Evolutionary conservation across 2,888 invertebrate genomes (phyloP), one percentile per base, ranked within the genome.

Genomic region (Hydropsyche betteni): DNA sequence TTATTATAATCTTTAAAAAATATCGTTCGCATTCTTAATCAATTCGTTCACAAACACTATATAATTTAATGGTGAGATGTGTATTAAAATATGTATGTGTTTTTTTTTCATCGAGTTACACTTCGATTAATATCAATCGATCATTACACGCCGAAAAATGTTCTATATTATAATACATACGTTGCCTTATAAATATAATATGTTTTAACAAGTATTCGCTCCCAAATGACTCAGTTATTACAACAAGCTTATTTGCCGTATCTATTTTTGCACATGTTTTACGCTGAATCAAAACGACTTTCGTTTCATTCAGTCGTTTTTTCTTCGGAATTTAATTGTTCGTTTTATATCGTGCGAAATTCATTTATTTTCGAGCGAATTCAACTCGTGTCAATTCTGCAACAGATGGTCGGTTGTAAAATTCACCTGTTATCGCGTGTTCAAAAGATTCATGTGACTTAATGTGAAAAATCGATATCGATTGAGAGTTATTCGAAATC

Each of bases 371-470:
- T 58, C 10, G 7, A 44, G 4, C 44, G 44, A 10, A 24, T 24
- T 44, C 24, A 16, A n/a, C 8, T 58, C 16, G 24, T 58, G 24
- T 5, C 16, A 8, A 24, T 53, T 51, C 51, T 58, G 14, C 58
- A 8, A 58, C 58, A 58, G 58, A 58, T 24, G 58, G n/a, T 58
- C 44, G 6, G 44, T 44, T 44, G 44, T 44, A 10, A 44, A 24
- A 58, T 58, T 58, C 58, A 58, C 58, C 58, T 58, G 58, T 58
- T 58, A 10, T 58, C 8, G 16, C 58, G 58, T 58, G 58, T 58
- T 5, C 58, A 24, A 58, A 44, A 44, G 44, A 44, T 44, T 10
- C 7, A 8, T 8, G 7, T 8, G 44, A 44, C 10, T 8, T 44
- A 44, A 10, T 8, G 6, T 44, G 44, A 44, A 44, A 44, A 8